Evolutionary conservation across 2,888 invertebrate genomes (phyloP).

Genomic region (Melinaea menophilus): DNA sequence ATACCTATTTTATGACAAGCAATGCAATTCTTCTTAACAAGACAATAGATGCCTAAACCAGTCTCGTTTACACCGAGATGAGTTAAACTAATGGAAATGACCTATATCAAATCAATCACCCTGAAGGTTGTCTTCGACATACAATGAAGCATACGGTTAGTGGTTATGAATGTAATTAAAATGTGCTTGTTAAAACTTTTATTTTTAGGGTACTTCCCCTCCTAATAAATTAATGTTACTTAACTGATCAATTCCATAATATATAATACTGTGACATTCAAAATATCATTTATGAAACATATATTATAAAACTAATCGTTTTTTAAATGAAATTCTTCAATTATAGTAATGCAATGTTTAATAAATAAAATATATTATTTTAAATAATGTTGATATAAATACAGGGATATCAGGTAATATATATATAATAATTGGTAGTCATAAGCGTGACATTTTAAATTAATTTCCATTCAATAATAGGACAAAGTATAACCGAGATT

Average conservation of each 20-base stretch:
- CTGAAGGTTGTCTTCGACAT: slow-evolving; percentile 30
- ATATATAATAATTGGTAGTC: neutral
- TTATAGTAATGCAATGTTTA: neutral
- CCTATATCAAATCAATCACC: slow-evolving; percentile 33
- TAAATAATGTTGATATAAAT: neutral
- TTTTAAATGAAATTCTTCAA: neutral
- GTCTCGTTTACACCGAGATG: slow-evolving; percentile 16
- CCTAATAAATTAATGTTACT: too few relatives aligned
- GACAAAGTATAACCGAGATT: neutral
- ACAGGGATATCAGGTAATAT: neutral
- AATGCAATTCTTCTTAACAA: too few relatives aligned
- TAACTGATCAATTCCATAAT: too few relatives aligned
- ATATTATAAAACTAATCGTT: neutral
- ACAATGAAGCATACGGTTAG: slow-evolving; percentile 11
- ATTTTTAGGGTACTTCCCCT: neutral
- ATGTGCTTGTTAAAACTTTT: neutral
- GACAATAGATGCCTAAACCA: too few relatives aligned
- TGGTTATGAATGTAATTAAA: neutral
- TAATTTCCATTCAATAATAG: neutral
- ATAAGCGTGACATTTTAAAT: neutral
- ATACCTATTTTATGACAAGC: too few relatives aligned
- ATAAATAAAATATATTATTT: slow-evolving; percentile 6
- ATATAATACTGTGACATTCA: too few relatives aligned
- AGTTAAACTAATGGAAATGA: slow-evolving; percentile 32
- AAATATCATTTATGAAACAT: neutral